Base-by-base conservation (phyloP, 2,113 vertebrate genomes). In the Leptobrachium leishanense region DNA sequence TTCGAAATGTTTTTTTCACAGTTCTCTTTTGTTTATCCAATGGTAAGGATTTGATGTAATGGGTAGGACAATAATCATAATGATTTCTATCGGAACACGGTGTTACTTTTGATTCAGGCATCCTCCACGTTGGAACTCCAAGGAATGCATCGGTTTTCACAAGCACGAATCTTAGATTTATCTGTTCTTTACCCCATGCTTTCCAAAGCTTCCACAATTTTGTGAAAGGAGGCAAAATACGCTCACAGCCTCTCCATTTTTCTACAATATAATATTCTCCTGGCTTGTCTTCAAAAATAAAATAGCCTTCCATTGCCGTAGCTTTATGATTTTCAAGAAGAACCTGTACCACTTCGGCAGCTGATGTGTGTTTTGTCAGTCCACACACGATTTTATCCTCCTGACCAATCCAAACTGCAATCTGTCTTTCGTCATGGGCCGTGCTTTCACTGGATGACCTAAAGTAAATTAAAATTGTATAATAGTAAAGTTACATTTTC, bases 371-470 rank as follows among this genome's bases (percentile, higher is more conserved):
- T 82, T 96, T 98, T 6, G 95, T 96, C 41, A 99, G 88, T 10
- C 96, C 98, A 72, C 94, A 97, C 20, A 99, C 93, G 46, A 96
- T 93, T 86, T 98, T 99, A 81, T 99, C 97, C 83, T 98, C 97
- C 46, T 94, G 92, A 86, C 94, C 95, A 82, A 98, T 95, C 82
- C 92, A 95, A 44, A 99, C 95, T 62, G 96, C 95, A 74, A 99
- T 95, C 89, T 98, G 96, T 76, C 92, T 95, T 54, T 91, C 90
- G 82, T 93, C 93, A 10, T 90, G 86, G 72, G 89, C 90, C 83
- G 95, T 91, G 62, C 95, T 92, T 68, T 91, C 91, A 77, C 83
- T 91, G 77, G 94, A 90, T 69, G 93, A 92, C 86, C 96, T 98
- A 74, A 1, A 82, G 83, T 74, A 84, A 84, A 12, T 74, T 71